Conservation (phyloP, 2,888 invertebrate species). For the Dioctria rufipes region DNA sequence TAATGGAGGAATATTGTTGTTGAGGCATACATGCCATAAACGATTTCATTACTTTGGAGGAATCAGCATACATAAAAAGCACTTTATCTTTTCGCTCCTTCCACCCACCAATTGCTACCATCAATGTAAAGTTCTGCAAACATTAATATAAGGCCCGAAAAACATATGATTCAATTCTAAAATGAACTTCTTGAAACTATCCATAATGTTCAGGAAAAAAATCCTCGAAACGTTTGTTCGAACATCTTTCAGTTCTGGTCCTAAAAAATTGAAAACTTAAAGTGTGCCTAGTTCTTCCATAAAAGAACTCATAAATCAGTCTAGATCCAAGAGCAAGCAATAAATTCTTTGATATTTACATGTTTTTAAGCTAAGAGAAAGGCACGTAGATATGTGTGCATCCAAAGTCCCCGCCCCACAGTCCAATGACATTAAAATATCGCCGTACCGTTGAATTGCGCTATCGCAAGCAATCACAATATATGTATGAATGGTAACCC, state of each 20-base stretch:
- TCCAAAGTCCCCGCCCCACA: neutral
- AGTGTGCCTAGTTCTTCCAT: neutral
- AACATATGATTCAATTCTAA: too few species aligned
- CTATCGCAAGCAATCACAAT: conserved; percentile 13
- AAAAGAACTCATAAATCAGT: neutral
- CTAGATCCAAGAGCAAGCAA: neutral
- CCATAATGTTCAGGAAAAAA: too few species aligned
- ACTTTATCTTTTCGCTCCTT: too few species aligned
- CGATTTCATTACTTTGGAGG: too few species aligned
- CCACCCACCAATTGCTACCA: too few species aligned
- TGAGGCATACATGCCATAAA: too few species aligned
- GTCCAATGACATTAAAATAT: conserved; percentile 10
- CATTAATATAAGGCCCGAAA: too few species aligned
- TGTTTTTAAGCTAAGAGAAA: neutral
- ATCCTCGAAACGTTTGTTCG: neutral
- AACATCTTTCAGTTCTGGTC: neutral
- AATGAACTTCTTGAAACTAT: too few species aligned
- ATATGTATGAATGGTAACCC: neutral
- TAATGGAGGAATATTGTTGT: too few species aligned
- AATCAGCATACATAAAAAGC: too few species aligned
- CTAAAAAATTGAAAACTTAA: neutral
- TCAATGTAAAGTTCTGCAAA: too few species aligned
- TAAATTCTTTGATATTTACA: conserved; percentile 7
- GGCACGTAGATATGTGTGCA: neutral
- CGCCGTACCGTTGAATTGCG: neutral